A percentile compares a stretch with the other conserved stretches of the same genome.
phyloP scores from a whole-genome alignment of 2,113 vertebrate species.

The Mustela nigripes region DNA sequence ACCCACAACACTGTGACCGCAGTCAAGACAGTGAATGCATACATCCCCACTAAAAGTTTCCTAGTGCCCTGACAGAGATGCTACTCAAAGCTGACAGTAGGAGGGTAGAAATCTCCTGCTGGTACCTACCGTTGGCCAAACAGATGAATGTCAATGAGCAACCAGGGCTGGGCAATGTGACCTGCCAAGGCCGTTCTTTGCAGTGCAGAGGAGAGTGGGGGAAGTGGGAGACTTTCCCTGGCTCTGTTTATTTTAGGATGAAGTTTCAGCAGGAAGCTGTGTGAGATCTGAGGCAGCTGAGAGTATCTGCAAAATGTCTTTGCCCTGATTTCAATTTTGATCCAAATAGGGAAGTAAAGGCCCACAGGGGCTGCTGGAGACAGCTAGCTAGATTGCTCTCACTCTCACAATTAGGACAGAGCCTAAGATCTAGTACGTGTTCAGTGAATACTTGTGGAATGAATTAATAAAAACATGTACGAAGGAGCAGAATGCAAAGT shows the following conservation, averaged over 20 bases:
- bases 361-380: not conserved
- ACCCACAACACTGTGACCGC: not conserved
- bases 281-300: not conserved
- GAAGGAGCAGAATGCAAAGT: not conserved
- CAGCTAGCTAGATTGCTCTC: not conserved
- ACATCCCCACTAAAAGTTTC: not conserved
- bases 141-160: not conserved
- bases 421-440: not conserved
- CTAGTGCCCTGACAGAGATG: not conserved
- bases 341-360: not conserved
- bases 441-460: not conserved
- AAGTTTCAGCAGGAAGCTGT: not conserved
- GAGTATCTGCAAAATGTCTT: not conserved
- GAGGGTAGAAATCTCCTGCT: not conserved
- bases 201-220: not conserved
- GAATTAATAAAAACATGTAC: not conserved
- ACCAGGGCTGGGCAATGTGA: not conserved
- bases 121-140: not conserved
- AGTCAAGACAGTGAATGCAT: not conserved
- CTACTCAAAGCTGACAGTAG: not conserved
- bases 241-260: not conserved
- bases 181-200: not conserved
- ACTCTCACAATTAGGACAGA: not conserved
- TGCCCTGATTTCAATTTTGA: not conserved
- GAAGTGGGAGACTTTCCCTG: not conserved